These are phyloP conservation scores for Ferdinandea cuprea DNA, from an alignment of 2,888 invertebrate genomes.

Conservation along the genomic window DNA sequence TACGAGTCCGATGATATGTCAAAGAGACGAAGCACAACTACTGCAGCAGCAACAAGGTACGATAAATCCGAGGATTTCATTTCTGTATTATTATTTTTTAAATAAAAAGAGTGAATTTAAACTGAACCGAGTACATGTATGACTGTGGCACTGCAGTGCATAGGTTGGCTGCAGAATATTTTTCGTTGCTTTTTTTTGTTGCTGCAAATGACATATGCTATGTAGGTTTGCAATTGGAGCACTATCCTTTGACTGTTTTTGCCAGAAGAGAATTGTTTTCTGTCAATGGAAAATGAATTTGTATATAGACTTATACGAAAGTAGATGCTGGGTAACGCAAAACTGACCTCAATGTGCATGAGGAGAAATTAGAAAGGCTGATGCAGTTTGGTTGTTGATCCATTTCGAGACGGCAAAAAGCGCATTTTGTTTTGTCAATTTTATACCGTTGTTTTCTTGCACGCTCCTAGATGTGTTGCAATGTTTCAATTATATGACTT, in stretches of 20 bases:
- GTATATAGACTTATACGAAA: too few species aligned
- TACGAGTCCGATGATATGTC: conserved; percentile 82
- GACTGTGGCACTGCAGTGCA: not conserved
- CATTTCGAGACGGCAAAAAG: too few species aligned
- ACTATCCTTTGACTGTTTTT: not conserved
- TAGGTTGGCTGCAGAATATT: conserved; percentile 2
- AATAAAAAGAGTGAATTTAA: conserved; percentile 9
- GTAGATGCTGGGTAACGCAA: too few species aligned
- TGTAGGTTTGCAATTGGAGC: not conserved
- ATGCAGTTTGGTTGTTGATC: too few species aligned
- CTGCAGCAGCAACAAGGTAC: conserved; percentile 78
- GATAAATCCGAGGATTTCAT: not conserved
- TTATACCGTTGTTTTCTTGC: too few species aligned
- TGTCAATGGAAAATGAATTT: too few species aligned
- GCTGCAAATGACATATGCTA: not conserved
- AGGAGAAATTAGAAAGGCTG: too few species aligned
- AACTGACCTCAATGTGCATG: too few species aligned
- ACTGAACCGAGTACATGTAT: conserved; percentile 1
- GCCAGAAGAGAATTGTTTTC: too few species aligned
- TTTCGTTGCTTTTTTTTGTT: not conserved
- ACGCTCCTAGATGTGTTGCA: too few species aligned
- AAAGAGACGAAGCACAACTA: conserved; percentile 82
- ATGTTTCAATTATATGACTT: too few species aligned
- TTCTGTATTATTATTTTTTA: not conserved
- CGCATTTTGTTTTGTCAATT: too few species aligned